Conservation (phyloP, 1,140 invertebrate species). For the Platyscapa corneri region DNA sequence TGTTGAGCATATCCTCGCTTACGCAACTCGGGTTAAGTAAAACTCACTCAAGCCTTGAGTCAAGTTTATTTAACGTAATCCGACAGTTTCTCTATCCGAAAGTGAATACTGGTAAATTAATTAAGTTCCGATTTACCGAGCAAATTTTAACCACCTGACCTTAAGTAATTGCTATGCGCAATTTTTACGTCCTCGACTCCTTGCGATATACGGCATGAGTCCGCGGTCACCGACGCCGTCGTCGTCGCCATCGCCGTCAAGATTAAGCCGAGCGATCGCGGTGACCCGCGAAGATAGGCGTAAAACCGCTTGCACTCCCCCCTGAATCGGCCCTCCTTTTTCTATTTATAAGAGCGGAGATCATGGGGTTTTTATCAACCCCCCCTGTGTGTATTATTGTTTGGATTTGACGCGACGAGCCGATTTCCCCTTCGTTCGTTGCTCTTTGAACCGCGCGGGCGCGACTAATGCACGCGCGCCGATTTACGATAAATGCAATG, state of each 20-base stretch:
- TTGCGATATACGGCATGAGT: not conserved
- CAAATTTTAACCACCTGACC: not conserved
- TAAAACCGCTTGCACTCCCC: conserved; percentile 60
- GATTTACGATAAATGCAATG: conserved; percentile 10
- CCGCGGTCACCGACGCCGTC: not conserved
- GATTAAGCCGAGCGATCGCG: conserved; percentile 68
- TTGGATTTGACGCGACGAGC: conserved; percentile 60
- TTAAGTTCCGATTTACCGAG: not conserved
- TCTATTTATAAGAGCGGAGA: conserved; percentile 41
- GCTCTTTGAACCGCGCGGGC: conserved; percentile 61
- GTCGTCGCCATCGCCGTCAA: conserved; percentile 30
- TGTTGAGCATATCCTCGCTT: not conserved
- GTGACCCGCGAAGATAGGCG: conserved; percentile 70
- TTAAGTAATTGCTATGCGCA: not conserved
- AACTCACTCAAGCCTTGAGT: not conserved
- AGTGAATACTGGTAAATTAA: not conserved
- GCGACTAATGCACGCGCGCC: conserved; percentile 23
- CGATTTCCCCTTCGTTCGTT: conserved; percentile 56
- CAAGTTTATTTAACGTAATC: not conserved
- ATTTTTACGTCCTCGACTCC: not conserved
- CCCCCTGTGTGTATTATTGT: conserved; percentile 41
- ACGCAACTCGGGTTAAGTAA: not conserved
- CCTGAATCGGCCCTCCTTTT: conserved; percentile 39
- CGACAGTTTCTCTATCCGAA: not conserved
- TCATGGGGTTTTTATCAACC: conserved; percentile 67